Base-by-base conservation (phyloP, 2,797 vertebrate species). In the Smutsia gigantea region DNA sequence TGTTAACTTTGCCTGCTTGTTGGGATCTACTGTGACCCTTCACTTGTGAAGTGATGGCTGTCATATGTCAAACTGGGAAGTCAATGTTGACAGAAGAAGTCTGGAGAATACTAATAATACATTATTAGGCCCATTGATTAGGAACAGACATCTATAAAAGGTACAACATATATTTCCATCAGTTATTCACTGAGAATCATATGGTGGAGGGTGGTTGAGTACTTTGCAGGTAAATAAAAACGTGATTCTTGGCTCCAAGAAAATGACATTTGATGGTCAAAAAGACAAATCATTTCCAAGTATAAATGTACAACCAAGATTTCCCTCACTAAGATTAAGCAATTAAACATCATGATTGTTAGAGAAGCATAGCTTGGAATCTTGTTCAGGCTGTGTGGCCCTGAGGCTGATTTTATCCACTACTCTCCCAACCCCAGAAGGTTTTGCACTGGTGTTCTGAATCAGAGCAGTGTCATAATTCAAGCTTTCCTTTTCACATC, bases 391-490 rank as follows among this genome's bases (percentile, higher is more conserved):
- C n/a, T 93, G 23, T 79, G 51, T 90, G 84, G 25, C 34, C 49
- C 55, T 0, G 1, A 93, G 78, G n/a, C 68, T 85, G 71, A 85
- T 94, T 84, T 96, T 90, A 96, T 74, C 74, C 68, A 94, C 53
- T 25, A 89, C 17, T 46, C 11, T 79, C 87, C 23, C 83, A 95
- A 87, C 27, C 7, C 25, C 11, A 87, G 46, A 94, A 92, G 37
- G 25, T 87, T 96, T 91, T 92, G 46, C 59, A 55, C 18, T 77
- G 84, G 75, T 72, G 31, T 96, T 94, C 68, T 97, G 75, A 34
- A 90, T 93, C 82, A 69, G n/a, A 97, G 71, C 46, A 64, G n/a
- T 81, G 66, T 72, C 55, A 96, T 68, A 94, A 97, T 88, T 94
- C 69, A 97, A 90, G 90, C 77, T 93, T 95, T 78, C n/a, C 57